Percentiles rank a stretch among this genome's conserved stretches.
These are phyloP conservation scores for Nyctibius grandis DNA, from an alignment of 2,797 vertebrate genomes.

Conservation along the genomic window DNA sequence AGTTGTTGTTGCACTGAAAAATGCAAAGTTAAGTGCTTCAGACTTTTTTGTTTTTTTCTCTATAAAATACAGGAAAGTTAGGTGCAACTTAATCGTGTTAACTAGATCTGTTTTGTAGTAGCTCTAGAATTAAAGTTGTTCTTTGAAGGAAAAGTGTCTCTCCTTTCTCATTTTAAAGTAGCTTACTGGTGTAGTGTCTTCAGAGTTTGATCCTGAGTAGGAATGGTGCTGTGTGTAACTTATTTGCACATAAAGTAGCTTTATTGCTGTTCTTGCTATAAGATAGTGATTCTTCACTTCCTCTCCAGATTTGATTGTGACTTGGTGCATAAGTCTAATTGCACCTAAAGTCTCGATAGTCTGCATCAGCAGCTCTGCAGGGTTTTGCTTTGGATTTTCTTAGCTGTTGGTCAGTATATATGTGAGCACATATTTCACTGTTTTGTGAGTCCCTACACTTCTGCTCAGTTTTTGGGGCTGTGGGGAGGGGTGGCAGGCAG, in stretches of 20 bases:
- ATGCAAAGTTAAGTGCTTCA: not conserved
- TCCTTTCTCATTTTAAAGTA: not conserved
- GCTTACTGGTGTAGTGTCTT: not conserved
- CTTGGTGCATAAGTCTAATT: not conserved
- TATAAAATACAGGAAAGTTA: not conserved
- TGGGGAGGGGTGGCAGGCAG: not conserved
- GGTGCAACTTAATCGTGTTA: not conserved
- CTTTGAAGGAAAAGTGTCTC: not conserved
- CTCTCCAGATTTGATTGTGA: not conserved
- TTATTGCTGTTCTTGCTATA: not conserved
- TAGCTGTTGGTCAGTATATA: not conserved
- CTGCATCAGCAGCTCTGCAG: not conserved
- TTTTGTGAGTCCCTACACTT: not conserved
- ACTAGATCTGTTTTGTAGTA: not conserved
- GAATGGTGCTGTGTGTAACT: not conserved
- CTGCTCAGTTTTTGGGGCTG: not conserved
- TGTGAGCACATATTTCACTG: accelerated
- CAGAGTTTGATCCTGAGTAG: not conserved
- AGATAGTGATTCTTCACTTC: not conserved
- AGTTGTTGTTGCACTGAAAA: not conserved
- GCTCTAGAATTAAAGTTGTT: not conserved
- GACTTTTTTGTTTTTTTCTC: not conserved
- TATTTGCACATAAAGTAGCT: not conserved
- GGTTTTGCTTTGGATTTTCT: not conserved
- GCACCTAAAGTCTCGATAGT: not conserved